Conservation (phyloP, 2,113 vertebrate genomes). For the Leptobrachium ailaonicum region DNA sequence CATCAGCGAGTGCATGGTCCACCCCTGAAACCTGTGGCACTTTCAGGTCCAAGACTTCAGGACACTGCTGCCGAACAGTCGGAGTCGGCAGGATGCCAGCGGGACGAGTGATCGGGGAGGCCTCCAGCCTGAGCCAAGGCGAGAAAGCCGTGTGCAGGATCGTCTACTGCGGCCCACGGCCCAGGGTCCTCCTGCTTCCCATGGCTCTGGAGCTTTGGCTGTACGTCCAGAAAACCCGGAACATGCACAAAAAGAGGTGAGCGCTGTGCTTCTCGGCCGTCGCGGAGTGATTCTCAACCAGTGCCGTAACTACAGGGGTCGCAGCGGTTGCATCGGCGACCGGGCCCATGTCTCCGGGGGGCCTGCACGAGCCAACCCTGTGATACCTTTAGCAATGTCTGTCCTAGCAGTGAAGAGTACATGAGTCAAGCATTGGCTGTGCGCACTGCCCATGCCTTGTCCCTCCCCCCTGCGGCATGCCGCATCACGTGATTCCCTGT, state of each 20-base stretch:
- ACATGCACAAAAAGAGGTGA: slow-evolving; percentile 73
- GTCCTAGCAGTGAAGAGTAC: too few species aligned
- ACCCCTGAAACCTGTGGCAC: too few species aligned
- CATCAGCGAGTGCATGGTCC: too few species aligned
- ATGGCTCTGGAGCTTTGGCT: slow-evolving; percentile 71
- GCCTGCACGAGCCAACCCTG: neutral
- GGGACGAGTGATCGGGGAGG: neutral
- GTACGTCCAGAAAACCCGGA: slow-evolving; percentile 67
- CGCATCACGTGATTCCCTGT: too few species aligned
- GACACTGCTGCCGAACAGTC: neutral
- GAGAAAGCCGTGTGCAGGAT: slow-evolving; percentile 74
- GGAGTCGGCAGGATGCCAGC: slow-evolving; percentile 22
- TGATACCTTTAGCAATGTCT: too few species aligned
- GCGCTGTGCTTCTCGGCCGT: neutral
- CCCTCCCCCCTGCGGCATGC: too few species aligned
- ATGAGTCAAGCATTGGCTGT: too few species aligned
- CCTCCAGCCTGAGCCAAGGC: slow-evolving; percentile 59
- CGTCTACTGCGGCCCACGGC: slow-evolving; percentile 68
- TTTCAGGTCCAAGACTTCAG: too few species aligned
- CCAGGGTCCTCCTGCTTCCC: slow-evolving; percentile 67
- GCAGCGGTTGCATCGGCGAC: too few species aligned
- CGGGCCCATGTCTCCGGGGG: neutral
- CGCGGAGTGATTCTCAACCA: too few species aligned
- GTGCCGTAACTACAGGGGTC: neutral
- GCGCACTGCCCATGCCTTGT: too few species aligned